Evolutionary conservation across 2,113 vertebrate genomes (phyloP).

Genomic region (Poecilia latipinna): DNA sequence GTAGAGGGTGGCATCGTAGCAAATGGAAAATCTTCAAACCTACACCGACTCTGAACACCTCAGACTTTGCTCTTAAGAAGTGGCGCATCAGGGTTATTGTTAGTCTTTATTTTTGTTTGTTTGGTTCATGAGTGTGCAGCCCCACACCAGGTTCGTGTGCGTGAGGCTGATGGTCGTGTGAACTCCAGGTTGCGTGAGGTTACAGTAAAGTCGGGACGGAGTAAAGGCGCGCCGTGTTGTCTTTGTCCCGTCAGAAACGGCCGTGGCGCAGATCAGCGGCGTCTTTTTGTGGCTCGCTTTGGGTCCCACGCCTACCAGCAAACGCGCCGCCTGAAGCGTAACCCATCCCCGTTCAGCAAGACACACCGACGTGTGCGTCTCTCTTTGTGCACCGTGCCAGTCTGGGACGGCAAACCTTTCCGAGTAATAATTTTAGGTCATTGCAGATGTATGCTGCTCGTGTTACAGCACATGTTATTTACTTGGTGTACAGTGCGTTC

Average conservation of each 20-base stretch:
- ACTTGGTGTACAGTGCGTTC: slow-evolving; percentile 15
- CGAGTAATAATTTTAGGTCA: background rate
- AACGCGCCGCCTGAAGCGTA: slow-evolving; percentile 10
- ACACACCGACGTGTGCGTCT: slow-evolving; percentile 7
- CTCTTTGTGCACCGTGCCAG: slow-evolving; percentile 18
- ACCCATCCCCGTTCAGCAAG: slow-evolving; percentile 26
- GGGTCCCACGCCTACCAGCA: slow-evolving; percentile 28
- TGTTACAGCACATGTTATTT: slow-evolving; percentile 24
- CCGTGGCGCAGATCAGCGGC: slow-evolving; percentile 24
- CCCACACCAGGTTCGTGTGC: slow-evolving; percentile 10
- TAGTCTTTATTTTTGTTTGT: background rate
- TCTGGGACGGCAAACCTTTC: slow-evolving; percentile 17
- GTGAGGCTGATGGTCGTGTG: slow-evolving; percentile 4
- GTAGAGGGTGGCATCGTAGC: slow-evolving; percentile 23
- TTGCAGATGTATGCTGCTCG: slow-evolving; percentile 19
- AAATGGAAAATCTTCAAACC: slow-evolving; percentile 36
- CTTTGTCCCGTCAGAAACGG: slow-evolving; percentile 12
- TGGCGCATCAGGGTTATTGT: slow-evolving; percentile 67
- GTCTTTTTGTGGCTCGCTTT: background rate
- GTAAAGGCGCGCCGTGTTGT: slow-evolving; percentile 40
- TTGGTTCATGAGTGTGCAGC: slow-evolving; percentile 43
- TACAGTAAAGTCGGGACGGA: slow-evolving; percentile 13
- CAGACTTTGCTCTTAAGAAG: slow-evolving; percentile 60
- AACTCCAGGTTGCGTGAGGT: slow-evolving; percentile 7
- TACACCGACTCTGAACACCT: slow-evolving; percentile 36